Conservation (phyloP, 2,888 invertebrate genomes). For the Nemotelus pantherinus region DNA sequence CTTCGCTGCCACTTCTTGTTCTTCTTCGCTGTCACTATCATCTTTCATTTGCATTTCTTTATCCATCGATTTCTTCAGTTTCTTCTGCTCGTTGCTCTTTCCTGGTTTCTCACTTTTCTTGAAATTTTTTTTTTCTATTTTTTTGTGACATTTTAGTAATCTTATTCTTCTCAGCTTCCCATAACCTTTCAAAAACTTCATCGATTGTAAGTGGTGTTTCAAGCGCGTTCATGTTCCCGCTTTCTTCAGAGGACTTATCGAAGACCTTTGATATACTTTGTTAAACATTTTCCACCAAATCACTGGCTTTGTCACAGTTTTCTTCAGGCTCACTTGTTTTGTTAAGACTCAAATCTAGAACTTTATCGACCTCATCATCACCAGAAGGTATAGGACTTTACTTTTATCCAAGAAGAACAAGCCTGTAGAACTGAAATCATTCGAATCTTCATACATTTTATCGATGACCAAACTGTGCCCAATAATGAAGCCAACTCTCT, state of each 20-base stretch:
- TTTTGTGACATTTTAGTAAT: neutral
- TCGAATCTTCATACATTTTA: constrained; percentile 13
- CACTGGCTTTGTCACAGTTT: neutral
- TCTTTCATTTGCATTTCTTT: neutral
- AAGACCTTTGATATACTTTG: neutral
- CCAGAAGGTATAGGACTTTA: neutral
- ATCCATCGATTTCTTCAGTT: neutral
- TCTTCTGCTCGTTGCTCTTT: neutral
- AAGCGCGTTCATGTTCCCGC: constrained; percentile 12
- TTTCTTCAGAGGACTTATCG: neutral
- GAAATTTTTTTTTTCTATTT: neutral
- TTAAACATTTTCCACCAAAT: constrained; percentile 6
- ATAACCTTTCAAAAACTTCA: constrained; percentile 10
- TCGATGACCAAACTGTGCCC: constrained; percentile 13
- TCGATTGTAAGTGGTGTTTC: constrained; percentile 1
- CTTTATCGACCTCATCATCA: neutral
- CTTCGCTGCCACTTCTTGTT: neutral
- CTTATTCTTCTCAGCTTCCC: constrained; percentile 4
- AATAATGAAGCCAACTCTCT: neutral
- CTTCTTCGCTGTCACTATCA: constrained; percentile 16
- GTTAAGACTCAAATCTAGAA: neutral
- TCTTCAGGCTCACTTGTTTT: neutral
- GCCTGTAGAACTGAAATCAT: neutral
- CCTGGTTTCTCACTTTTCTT: constrained; percentile 3
- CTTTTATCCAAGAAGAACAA: neutral